Evolutionary conservation across 1,140 invertebrate genomes (phyloP).

Genomic region (Mya arenaria): DNA sequence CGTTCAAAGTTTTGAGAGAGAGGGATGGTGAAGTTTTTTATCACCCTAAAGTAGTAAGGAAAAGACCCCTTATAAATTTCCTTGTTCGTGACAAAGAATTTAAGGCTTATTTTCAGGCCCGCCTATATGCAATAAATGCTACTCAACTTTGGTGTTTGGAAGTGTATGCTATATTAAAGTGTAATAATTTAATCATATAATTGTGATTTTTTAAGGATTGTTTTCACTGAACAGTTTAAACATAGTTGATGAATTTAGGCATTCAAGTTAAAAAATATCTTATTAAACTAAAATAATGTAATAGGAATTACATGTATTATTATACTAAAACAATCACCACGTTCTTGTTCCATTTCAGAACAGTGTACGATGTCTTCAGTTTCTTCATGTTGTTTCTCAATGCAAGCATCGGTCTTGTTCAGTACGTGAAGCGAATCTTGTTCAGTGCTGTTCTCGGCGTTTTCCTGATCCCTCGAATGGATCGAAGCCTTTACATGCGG

Average conservation of each 20-base stretch:
- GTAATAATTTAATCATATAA: no score
- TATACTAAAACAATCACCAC: background rate
- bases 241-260: background rate
- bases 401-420: constrained; percentile 55
- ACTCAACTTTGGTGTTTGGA: no score
- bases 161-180: no score
- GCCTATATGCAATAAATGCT: no score
- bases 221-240: background rate
- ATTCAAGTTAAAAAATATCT: background rate
- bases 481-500: constrained; percentile 55
- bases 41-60: no score
- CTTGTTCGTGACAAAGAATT: no score
- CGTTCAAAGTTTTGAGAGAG: no score
- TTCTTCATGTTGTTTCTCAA: constrained; percentile 61
- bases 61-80: no score
- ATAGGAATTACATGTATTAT: background rate
- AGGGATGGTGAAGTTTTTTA: no score
- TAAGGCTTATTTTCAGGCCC: no score
- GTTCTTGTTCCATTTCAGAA: constrained; percentile 38
- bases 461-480: constrained; percentile 58
- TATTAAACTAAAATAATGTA: background rate
- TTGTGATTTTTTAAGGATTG: no score
- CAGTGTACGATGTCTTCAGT: constrained; percentile 51
- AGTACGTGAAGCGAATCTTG: constrained; percentile 49
- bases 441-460: constrained; percentile 54